Conservation (phyloP, 2,113 vertebrate species). For the Ictalurus punctatus region DNA sequence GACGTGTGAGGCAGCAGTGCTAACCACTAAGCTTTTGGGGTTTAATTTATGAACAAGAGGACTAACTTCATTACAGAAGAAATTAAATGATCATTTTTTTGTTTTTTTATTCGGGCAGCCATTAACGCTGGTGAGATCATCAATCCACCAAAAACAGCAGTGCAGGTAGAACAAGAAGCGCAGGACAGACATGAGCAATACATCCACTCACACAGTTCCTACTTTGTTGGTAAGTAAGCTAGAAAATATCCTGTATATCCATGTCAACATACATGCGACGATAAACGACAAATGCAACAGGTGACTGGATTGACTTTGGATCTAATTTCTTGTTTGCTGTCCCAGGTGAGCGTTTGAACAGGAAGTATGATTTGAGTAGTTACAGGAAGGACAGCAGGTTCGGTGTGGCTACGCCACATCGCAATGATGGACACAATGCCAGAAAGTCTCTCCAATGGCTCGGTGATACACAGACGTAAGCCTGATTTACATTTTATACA, state of each 20-base stretch:
- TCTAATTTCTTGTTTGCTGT: not conserved
- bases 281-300: not conserved
- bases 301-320: not conserved
- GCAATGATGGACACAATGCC: constrained; percentile 72
- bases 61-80: not conserved
- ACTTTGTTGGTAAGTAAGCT: constrained; percentile 72
- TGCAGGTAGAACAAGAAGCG: constrained; percentile 75
- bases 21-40: too few species aligned
- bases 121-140: constrained; percentile 67
- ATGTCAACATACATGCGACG: not conserved
- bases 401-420: constrained; percentile 79
- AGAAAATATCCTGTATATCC: not conserved
- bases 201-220: constrained; percentile 76
- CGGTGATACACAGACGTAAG: constrained; percentile 74
- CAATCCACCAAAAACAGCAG: constrained; percentile 77
- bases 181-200: constrained; percentile 74
- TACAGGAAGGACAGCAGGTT: constrained; percentile 71
- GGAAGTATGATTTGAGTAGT: constrained; percentile 75
- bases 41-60: not conserved
- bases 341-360: constrained; percentile 78
- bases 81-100: not conserved
- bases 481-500: not conserved
- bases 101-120: constrained; percentile 47
- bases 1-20: too few species aligned
- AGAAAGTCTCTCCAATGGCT: constrained; percentile 75